These are phyloP conservation scores for Asteroscopus sphinx DNA, from an alignment of 2,888 invertebrate species.

Conservation along the genomic window DNA sequence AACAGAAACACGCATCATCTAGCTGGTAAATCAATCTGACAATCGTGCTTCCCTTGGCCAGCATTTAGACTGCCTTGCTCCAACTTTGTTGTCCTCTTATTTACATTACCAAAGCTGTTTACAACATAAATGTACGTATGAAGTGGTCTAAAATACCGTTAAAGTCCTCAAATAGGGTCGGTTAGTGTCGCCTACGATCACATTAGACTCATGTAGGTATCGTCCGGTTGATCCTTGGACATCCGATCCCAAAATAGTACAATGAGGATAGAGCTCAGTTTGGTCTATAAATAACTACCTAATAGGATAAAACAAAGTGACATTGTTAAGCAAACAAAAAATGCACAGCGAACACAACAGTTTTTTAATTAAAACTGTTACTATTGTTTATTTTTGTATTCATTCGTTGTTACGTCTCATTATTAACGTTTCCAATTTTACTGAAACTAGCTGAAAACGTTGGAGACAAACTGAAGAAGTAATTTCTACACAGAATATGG, in stretches of 20 bases:
- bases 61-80: constrained; percentile 34
- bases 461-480: background rate
- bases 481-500: background rate
- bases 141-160: constrained; percentile 25
- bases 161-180: constrained; percentile 29
- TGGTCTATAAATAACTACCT: constrained; percentile 36
- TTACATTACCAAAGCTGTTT: constrained; percentile 21
- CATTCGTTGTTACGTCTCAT: background rate
- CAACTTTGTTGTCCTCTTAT: constrained; percentile 37
- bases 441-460: background rate
- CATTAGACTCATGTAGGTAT: constrained; percentile 38
- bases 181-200: constrained; percentile 39
- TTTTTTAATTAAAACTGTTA: constrained; percentile 9
- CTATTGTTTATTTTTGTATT: background rate
- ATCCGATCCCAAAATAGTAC: constrained; percentile 47
- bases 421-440: background rate
- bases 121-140: constrained; percentile 8
- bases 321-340: constrained; percentile 33
- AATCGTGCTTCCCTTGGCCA: constrained; percentile 22
- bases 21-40: constrained; percentile 19
- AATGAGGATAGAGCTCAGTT: constrained; percentile 41
- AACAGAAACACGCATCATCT: background rate
- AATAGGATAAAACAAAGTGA: constrained; percentile 27
- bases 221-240: constrained; percentile 51
- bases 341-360: constrained; percentile 3